Base-by-base conservation (phyloP, 2,797 vertebrate species). In the Chiroxiphia lanceolata region DNA sequence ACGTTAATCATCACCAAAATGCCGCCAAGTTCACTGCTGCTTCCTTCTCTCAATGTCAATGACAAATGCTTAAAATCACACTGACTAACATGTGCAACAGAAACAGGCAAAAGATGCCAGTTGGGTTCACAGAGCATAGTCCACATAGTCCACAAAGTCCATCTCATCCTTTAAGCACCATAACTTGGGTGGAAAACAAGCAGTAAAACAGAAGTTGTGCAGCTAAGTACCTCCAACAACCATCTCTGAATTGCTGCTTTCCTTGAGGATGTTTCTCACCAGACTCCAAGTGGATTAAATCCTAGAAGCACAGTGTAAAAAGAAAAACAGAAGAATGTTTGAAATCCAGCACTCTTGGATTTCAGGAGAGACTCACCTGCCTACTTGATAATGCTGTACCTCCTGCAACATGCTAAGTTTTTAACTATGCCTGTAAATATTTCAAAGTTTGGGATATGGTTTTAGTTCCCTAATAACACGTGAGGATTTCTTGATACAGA, bases 1-100 rank as follows among this genome's bases (percentile, higher is more conserved):
- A 19, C 51, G 71, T 92, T 92, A 93, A 95, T 89, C 60, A 83
- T 89, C 64, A 75, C 31, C 84, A 42, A 89, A 95, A 93, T 29
- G 9, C 60, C 54, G 29, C 27, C 15, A 63, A 10, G 47, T 40
- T 84, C 33, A 50, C 42, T 65, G 36, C 12, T 5, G 0, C 53
- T 77, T 93, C 64, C 38, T 80, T 85, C 57, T 26, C 63, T 48
- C 20, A 82, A 69, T 3, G 3, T 60, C 80, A 70, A 19, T 53
- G 61, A 26, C 8, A 38, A 67, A 53, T 64, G n/a, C 13, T 65
- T 93, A 81, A 90, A 94, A 83, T 53, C 44, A 83, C 57, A 33
- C 18, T 29, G n/a, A 34, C 50, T 64, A 86, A 76, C 29, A 26
- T 0, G 2, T 3, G 5, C n/a, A 81, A 33, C 18, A 61, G 44